Percentiles rank a stretch among this genome's conserved stretches.
These are phyloP conservation scores for Drosophila melanosoma DNA, from an alignment of 2,888 invertebrate species.

Conservation along the genomic window DNA sequence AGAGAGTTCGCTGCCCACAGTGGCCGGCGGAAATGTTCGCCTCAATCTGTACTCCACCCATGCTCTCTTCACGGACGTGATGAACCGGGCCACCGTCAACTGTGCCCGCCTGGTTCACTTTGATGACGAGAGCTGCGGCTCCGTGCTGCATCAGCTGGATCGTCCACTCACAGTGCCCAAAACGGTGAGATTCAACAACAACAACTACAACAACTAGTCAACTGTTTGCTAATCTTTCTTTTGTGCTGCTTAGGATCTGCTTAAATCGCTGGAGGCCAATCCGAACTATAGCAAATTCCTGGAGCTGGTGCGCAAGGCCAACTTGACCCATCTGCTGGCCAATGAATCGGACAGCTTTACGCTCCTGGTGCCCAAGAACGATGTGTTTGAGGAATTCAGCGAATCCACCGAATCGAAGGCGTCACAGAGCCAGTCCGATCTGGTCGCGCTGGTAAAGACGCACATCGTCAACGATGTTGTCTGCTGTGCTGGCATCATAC, in stretches of 20 bases:
- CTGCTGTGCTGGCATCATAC: slow-evolving; percentile 85
- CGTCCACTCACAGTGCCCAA: slow-evolving; percentile 86
- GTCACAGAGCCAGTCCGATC: slow-evolving; percentile 65
- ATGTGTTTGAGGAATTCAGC: slow-evolving; percentile 83
- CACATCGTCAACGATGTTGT: slow-evolving; percentile 85
- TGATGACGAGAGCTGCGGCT: slow-evolving; percentile 89
- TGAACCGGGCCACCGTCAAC: slow-evolving; percentile 88
- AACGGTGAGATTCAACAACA: slow-evolving; percentile 60
- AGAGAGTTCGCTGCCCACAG: slow-evolving; percentile 86
- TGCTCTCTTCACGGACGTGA: slow-evolving; percentile 86
- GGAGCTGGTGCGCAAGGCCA: slow-evolving; percentile 81
- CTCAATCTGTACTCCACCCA: slow-evolving; percentile 88
- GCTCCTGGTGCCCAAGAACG: slow-evolving; percentile 84
- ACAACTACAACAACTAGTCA: background rate
- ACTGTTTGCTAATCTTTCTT: background rate
- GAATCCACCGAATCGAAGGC: slow-evolving; percentile 73
- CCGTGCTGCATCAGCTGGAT: slow-evolving; percentile 88
- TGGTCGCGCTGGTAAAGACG: slow-evolving; percentile 81
- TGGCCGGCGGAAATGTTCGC: slow-evolving; percentile 86
- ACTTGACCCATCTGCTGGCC: slow-evolving; percentile 81
- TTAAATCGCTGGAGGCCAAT: slow-evolving; percentile 81
- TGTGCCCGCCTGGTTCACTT: slow-evolving; percentile 88
- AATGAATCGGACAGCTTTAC: slow-evolving; percentile 82
- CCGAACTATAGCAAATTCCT: slow-evolving; percentile 84
- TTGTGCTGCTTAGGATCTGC: slow-evolving; percentile 71